Base-by-base conservation (phyloP, 2,888 invertebrate genomes). In the Blastobasis lacticolella region DNA sequence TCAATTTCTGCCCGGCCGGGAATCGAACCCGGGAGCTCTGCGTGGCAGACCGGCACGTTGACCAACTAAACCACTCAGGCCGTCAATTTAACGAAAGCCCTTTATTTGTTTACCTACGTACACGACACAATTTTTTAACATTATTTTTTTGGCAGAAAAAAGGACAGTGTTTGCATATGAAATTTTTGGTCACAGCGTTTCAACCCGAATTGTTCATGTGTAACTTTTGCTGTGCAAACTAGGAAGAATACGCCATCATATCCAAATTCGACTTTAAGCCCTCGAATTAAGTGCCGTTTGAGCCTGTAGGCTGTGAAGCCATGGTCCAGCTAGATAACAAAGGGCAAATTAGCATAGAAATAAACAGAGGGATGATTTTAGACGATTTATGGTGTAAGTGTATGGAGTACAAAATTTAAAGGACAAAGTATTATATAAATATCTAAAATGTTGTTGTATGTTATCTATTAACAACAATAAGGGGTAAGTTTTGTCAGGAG, bases 281-380 rank as follows among this genome's bases (percentile, higher is more conserved):
- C 23, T 23, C 23, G 23, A 23, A 3, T 23, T 23, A 23, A 23
- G 23, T 23, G 23, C 23, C 3, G 23, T 23, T 23, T 23, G 23
- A 23, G 23, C 23, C 23, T 23, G 23, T 23, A 23, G 23, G 23
- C 23, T 23, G 23, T 23, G 23, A 23, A 66, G 65, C 65, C 65
- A 69, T 78, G 77, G 78, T 74, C 69, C 67, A 61, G 54, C 55
- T 54, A 68, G 79, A 79, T 78, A 79, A 79, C 79, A 79, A 75
- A 75, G 73, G 72, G 64, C 59, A 64, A 72, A 81, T 81, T 81
- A 80, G 75, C 81, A 80, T 81, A 73, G 75, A 77, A 79, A 80
- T 79, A 80, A 79, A 80, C 77, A 75, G 64, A 37, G 73, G 74
- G 73, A 71, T 77, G 76, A 50, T 46, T 50, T 49, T 45, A 61